Evolutionary conservation across 2,113 vertebrate genomes (phyloP).

Genomic region (Phalacrocorax carbo): DNA sequence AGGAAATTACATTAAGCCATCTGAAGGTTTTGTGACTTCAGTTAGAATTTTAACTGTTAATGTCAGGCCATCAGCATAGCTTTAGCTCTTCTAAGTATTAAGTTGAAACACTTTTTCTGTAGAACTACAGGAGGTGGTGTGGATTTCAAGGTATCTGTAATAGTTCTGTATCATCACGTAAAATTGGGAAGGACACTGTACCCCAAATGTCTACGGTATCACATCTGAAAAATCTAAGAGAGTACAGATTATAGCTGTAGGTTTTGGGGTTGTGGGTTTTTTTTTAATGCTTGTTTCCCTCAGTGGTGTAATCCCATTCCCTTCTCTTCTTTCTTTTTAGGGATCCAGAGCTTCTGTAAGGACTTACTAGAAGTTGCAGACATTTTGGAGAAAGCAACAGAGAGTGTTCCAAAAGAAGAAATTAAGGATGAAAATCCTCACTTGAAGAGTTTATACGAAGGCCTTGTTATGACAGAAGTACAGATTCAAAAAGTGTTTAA

Average conservation of each 20-base stretch:
- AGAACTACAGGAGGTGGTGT: not conserved
- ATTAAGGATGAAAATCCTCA: conserved; percentile 88
- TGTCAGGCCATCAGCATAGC: not conserved
- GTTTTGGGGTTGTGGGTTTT: not conserved
- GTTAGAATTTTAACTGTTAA: not conserved
- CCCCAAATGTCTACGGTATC: not conserved
- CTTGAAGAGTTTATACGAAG: conserved; percentile 93
- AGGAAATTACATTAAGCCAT: not conserved
- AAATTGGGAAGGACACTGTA: not conserved
- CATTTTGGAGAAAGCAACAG: conserved; percentile 93
- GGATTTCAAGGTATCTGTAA: not conserved
- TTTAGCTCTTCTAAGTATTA: not conserved
- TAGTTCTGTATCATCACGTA: not conserved
- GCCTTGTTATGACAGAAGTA: conserved; percentile 90
- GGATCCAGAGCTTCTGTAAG: conserved; percentile 97
- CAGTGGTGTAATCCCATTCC: not conserved
- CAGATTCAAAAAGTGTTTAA: conserved; percentile 97
- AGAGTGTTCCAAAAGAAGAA: conserved; percentile 90
- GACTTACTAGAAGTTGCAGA: conserved; percentile 96
- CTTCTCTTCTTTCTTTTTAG: conserved; percentile 59
- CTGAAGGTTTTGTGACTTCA: not conserved
- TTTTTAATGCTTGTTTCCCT: not conserved
- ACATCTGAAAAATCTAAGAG: not conserved
- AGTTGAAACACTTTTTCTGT: not conserved
- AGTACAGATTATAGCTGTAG: not conserved